A percentile compares a stretch with the other conserved stretches of the same genome.
phyloP scores from a whole-genome alignment of 2,888 invertebrate species.

The Pinctada fucata region DNA sequence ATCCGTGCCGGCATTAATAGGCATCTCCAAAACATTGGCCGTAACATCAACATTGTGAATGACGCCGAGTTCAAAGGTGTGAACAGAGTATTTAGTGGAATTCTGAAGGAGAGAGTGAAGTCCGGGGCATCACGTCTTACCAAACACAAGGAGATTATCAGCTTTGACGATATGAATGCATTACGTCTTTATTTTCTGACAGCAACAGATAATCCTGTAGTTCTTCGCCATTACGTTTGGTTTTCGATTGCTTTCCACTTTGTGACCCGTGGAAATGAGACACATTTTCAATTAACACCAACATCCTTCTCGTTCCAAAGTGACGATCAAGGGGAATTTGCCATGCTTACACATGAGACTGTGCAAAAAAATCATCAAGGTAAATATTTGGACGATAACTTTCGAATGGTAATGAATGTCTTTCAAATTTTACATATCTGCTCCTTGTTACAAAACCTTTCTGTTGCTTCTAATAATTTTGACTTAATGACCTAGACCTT shows the following conservation, averaged over 20 bases:
- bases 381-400: too few species aligned
- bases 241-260: not conserved
- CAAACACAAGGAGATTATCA: not conserved
- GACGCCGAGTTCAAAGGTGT: not conserved
- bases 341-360: not conserved
- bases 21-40: not conserved
- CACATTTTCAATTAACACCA: not conserved
- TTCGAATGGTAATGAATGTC: too few species aligned
- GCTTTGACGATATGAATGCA: not conserved
- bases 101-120: not conserved
- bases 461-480: too few species aligned
- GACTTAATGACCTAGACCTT: too few species aligned
- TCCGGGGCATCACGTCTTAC: not conserved
- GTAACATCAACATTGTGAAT: not conserved
- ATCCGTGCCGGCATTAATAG: not conserved
- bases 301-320: not conserved
- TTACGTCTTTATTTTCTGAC: not conserved
- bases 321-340: not conserved
- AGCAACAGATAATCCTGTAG: not conserved
- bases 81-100: not conserved
- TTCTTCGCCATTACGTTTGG: not conserved
- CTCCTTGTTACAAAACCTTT: too few species aligned
- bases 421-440: too few species aligned
- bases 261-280: not conserved
- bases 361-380: not conserved